Percentiles rank a stretch among this genome's conserved stretches.
phyloP scores from a whole-genome alignment of 2,113 vertebrate species.

The rat (Rattus norvegicus) region DNA sequence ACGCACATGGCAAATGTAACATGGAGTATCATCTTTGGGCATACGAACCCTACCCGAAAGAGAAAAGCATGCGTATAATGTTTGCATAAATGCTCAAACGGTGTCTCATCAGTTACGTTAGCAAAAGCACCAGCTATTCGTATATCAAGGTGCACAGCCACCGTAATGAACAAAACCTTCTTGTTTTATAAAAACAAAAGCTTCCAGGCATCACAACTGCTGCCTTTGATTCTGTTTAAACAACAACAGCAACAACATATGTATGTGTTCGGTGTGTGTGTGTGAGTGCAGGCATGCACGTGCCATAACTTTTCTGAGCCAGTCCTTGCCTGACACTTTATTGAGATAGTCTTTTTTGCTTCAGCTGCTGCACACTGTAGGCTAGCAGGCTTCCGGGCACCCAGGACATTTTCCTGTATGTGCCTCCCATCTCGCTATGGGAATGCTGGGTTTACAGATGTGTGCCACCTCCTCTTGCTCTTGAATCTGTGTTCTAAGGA shows the following conservation, averaged over 20 bases:
- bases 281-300: neutral
- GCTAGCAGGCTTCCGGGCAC: neutral
- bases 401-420: neutral
- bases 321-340: too few species aligned
- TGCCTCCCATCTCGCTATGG: neutral
- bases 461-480: neutral
- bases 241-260: neutral
- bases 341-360: neutral
- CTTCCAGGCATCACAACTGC: neutral
- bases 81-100: neutral
- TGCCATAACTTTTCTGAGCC: neutral
- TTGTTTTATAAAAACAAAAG: neutral
- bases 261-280: neutral
- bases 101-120: neutral
- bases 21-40: neutral
- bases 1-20: neutral
- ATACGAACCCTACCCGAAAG: neutral
- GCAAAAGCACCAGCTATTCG: neutral
- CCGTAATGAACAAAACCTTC: neutral
- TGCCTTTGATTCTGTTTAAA: neutral
- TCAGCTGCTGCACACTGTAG: neutral
- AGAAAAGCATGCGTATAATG: neutral
- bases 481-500: neutral
- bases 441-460: neutral
- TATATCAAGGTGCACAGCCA: neutral